Evolutionary conservation across 2,113 vertebrate genomes (phyloP).

Genomic region (Tursiops truncatus): DNA sequence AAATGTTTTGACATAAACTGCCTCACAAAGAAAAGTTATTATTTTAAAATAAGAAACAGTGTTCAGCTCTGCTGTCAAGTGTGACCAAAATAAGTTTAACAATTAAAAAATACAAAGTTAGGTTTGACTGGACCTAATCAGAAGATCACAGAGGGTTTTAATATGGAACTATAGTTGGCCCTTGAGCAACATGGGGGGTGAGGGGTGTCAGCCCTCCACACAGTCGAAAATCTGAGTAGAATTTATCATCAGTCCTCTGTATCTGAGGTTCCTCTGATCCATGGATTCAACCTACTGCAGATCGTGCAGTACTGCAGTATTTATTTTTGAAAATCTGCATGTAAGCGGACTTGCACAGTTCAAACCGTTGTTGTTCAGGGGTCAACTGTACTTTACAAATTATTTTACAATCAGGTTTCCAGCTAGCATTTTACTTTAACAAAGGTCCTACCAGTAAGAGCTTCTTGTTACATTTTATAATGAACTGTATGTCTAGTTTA

Average conservation of each 20-base stretch:
- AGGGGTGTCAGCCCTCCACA: not conserved
- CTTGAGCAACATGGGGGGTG: not conserved
- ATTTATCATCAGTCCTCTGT: not conserved
- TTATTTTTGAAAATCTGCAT: not conserved
- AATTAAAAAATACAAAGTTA: constrained; percentile 22
- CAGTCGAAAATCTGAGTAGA: not conserved
- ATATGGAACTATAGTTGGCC: not conserved
- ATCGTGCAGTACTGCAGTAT: not conserved
- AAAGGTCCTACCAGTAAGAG: not conserved
- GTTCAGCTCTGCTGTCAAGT: not conserved
- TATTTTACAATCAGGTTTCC: not conserved
- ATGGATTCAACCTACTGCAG: not conserved
- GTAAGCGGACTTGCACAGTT: not conserved
- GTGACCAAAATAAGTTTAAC: not conserved
- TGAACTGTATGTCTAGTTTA: not conserved
- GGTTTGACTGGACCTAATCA: not conserved
- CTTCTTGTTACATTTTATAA: not conserved
- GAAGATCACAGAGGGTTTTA: not conserved
- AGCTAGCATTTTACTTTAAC: not conserved
- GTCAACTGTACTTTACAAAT: not conserved
- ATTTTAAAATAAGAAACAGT: not conserved
- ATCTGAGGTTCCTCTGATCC: not conserved
- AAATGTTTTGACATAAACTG: not conserved
- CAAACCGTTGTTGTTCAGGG: not conserved
- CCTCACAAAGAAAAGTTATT: not conserved